Conservation (phyloP, 1,140 invertebrate genomes). For the Gryon sp. region DNA sequence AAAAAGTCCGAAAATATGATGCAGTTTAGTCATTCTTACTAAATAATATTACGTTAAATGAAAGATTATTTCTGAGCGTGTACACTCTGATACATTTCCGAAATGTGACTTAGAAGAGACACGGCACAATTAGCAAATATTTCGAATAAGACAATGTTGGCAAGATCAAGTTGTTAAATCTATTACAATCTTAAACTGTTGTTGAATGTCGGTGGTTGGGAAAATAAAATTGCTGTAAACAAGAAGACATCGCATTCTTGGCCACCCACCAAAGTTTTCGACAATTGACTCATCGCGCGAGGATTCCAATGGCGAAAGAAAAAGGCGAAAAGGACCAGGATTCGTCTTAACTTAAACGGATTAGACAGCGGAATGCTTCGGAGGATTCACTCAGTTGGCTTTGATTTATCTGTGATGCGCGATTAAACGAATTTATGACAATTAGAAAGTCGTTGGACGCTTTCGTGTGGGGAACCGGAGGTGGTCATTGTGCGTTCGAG, state of each 20-base stretch:
- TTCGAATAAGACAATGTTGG: no score
- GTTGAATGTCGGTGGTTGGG: no score
- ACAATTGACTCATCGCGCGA: slow-evolving; percentile 71
- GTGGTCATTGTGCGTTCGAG: slow-evolving; percentile 54
- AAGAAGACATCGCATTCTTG: slow-evolving; percentile 28
- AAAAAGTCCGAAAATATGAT: no score
- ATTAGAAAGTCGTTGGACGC: slow-evolving; percentile 46
- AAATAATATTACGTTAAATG: no score
- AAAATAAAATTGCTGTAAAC: no score
- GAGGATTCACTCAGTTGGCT: slow-evolving; percentile 67
- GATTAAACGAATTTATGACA: slow-evolving; percentile 61
- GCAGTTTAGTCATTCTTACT: no score
- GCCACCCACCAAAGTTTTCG: slow-evolving; percentile 52
- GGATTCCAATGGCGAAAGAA: slow-evolving; percentile 60
- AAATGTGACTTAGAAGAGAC: no score
- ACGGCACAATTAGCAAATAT: no score
- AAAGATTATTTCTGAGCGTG: no score
- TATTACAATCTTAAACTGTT: no score
- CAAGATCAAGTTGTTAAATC: no score
- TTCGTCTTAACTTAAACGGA: slow-evolving; percentile 75
- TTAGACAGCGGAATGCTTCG: slow-evolving; percentile 78
- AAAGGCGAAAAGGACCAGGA: slow-evolving; percentile 31
- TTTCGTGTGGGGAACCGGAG: slow-evolving; percentile 47
- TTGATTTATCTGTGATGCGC: slow-evolving; percentile 49
- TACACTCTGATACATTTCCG: no score